Evolutionary conservation across 2,113 vertebrate species (phyloP), one percentile per base, ranked within the genome.

Genomic region (Martes martes): DNA sequence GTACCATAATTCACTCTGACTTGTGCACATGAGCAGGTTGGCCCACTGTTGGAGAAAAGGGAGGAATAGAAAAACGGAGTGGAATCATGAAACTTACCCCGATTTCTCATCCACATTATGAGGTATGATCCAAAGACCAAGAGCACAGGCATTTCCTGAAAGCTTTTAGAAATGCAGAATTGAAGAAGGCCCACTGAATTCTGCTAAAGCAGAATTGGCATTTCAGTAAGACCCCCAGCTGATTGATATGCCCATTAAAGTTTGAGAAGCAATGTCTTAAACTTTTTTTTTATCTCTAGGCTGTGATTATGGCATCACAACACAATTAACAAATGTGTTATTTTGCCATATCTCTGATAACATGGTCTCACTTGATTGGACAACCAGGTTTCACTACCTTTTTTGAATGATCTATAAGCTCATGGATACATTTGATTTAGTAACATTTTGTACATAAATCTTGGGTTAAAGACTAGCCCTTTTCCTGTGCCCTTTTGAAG

Each of bases 401-500:
- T 85, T 93, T 76, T 79, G 18, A 89, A 74, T 73, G 15, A 91
- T 9, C 52, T 45, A 80, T 39, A 39, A n/a, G 52, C 11, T 57
- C 7, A 67, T 28, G 4, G 23, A 93, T 61, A 36, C 31, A 93
- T 89, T 69, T 78, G 47, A 65, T 55, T 90, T 97, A 90, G 13
- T 84, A 94, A 80, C 69, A 7, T 59, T 92, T 73, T 91, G 28
- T 16, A 31, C 57, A 61, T 67, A 69, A 39, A 57, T 50, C 47
- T 87, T 83, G 28, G 7, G 7, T 79, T 86, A 91, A 83, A 69
- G 11, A 61, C 15, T 61, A 89, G 23, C 10, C 23, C 61, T 79
- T 91, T 84, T 50, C 61, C 23, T 74, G 31, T 2, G 83, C 1
- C 94, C n/a, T 59, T 88, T 96, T 67, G 73, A 96, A 96, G 93